Evolutionary conservation across 37 sponge, comb jelly and placozoan species (phyloP).

Genomic region (Haliclona indistincta): DNA sequence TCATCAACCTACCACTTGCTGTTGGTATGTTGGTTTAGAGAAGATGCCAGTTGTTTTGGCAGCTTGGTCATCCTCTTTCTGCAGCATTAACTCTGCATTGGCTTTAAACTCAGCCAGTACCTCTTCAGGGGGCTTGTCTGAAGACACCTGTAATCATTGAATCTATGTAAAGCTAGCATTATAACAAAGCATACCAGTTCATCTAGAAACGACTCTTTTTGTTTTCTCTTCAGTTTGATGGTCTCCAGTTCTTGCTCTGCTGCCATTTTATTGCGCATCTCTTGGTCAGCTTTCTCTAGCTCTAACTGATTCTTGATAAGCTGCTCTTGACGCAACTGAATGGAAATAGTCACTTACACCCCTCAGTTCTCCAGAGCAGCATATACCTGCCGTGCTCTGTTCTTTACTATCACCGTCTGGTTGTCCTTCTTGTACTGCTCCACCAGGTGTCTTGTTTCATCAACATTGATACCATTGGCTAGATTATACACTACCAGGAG

Average conservation of each 20-base stretch:
- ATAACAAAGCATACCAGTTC: slow-evolving; percentile 50
- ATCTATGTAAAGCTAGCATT: background rate
- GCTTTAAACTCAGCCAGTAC: slow-evolving; percentile 51
- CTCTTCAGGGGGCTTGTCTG: slow-evolving; percentile 47
- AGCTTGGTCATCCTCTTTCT: background rate
- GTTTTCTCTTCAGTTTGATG: slow-evolving; percentile 41
- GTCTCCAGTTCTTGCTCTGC: slow-evolving; percentile 19
- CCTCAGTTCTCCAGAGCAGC: background rate
- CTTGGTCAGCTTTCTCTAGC: slow-evolving; percentile 28
- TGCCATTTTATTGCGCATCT: slow-evolving; percentile 43
- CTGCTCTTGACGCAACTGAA: slow-evolving; percentile 34
- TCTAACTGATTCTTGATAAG: slow-evolving; percentile 22
- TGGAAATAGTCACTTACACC: background rate
- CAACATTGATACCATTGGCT: slow-evolving; percentile 80
- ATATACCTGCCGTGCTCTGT: slow-evolving; percentile 71
- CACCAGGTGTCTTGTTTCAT: slow-evolving; percentile 60
- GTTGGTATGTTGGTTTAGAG: slow-evolving; percentile 17
- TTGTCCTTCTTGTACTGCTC: slow-evolving; percentile 87
- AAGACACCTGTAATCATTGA: slow-evolving; percentile 24
- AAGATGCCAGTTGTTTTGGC: slow-evolving; percentile 5
- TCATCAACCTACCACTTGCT: slow-evolving; percentile 13
- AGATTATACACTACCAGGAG: slow-evolving; percentile 72
- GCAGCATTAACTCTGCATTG: background rate
- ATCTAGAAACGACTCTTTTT: slow-evolving; percentile 66
- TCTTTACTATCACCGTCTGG: slow-evolving; percentile 78